Percentiles rank a stretch among this genome's conserved stretches.
phyloP scores from a whole-genome alignment of 2,797 vertebrate genomes.

The Lepus townsendii region DNA sequence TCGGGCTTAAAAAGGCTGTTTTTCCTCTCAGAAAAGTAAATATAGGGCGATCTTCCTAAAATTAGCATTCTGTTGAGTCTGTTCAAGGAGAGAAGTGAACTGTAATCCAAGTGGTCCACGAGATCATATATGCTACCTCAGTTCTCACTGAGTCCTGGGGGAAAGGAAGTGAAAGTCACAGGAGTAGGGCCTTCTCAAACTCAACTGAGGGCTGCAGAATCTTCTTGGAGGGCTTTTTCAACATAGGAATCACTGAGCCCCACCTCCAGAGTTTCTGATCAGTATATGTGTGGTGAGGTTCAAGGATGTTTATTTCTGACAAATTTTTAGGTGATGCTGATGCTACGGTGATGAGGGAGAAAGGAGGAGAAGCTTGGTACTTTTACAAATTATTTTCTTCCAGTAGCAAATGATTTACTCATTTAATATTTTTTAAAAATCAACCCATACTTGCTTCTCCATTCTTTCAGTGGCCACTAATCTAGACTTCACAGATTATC shows the following conservation, averaged over 20 bases:
- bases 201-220: neutral
- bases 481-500: neutral
- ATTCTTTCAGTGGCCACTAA: slow-evolving; percentile 13
- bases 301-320: slow-evolving; percentile 9
- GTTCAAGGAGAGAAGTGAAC: slow-evolving; percentile 9
- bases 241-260: neutral
- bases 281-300: neutral
- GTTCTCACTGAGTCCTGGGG: neutral
- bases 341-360: neutral
- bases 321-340: neutral
- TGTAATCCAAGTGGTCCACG: neutral
- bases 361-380: neutral
- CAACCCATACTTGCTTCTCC: neutral
- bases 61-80: neutral
- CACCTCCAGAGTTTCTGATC: neutral
- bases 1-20: slow-evolving; percentile 13
- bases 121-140: neutral
- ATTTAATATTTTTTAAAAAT: neutral
- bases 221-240: neutral
- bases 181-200: neutral
- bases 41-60: neutral
- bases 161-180: slow-evolving; percentile 38
- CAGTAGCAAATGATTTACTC: neutral
- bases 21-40: neutral
- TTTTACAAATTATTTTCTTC: neutral